phyloP scores from a whole-genome alignment of 2,113 vertebrate species.

The Nerophis lumbriciformis region DNA sequence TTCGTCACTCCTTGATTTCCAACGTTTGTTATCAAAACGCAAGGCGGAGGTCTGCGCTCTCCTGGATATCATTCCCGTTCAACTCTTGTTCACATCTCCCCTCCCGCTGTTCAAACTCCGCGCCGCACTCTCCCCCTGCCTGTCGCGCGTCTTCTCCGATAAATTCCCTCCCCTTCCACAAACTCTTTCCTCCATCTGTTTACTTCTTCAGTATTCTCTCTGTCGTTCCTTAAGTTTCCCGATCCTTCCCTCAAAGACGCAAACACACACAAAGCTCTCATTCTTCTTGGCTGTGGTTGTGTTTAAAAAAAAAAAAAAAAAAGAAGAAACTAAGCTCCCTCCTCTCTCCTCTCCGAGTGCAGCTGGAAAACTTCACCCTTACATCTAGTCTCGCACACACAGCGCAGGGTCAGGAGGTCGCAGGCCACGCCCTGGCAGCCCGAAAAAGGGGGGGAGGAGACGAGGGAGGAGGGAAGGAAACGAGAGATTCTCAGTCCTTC shows the following conservation, averaged over 20 bases:
- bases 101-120: background rate
- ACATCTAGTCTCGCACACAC: slow-evolving; percentile 28
- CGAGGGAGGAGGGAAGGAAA: slow-evolving; percentile 52
- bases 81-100: slow-evolving; percentile 15
- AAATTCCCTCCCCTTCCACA: slow-evolving; percentile 17
- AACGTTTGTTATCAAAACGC: too few relatives aligned
- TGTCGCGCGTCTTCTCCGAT: slow-evolving; percentile 25
- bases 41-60: background rate
- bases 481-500: slow-evolving; percentile 52
- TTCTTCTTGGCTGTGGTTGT: slow-evolving; percentile 67
- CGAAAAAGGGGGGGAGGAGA: slow-evolving; percentile 48
- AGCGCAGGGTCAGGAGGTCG: slow-evolving; percentile 60
- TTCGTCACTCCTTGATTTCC: too few relatives aligned
- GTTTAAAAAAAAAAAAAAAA: slow-evolving; percentile 59
- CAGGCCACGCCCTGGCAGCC: slow-evolving; percentile 58
- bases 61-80: background rate
- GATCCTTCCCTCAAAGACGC: slow-evolving; percentile 16
- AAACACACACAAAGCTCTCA: slow-evolving; percentile 64
- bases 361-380: slow-evolving; percentile 66
- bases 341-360: slow-evolving; percentile 30
- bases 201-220: slow-evolving; percentile 12
- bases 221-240: slow-evolving; percentile 18
- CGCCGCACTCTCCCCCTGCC: slow-evolving; percentile 31
- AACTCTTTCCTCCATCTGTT: slow-evolving; percentile 15
- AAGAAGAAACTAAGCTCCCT: slow-evolving; percentile 42